Conservation (phyloP, 1,140 invertebrate genomes). For the Centruroides vittatus region DNA sequence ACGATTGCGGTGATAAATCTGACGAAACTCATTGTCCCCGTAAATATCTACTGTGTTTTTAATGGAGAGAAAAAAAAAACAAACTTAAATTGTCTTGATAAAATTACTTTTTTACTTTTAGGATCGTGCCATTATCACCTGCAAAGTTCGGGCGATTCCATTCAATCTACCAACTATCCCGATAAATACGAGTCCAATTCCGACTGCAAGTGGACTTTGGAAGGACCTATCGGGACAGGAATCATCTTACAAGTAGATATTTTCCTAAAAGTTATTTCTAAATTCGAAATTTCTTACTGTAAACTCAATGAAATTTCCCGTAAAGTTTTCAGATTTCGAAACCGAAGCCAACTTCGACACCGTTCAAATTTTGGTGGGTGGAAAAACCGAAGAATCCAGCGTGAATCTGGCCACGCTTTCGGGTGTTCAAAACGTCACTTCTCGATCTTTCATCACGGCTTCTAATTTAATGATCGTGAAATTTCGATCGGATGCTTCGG, state of each 20-base stretch:
- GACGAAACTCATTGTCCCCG: conserved; percentile 75
- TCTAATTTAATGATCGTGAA: conserved; percentile 97
- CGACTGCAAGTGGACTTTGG: conserved; percentile 94
- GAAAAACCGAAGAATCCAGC: conserved; percentile 83
- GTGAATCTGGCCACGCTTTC: conserved; percentile 80
- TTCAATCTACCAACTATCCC: conserved; percentile 87
- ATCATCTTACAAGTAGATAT: conserved; percentile 46
- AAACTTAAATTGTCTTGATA: too few relatives aligned
- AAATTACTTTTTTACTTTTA: not conserved
- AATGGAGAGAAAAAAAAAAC: too few relatives aligned
- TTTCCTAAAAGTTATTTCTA: not conserved
- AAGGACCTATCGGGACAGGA: conserved; percentile 87
- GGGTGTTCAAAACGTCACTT: conserved; percentile 54
- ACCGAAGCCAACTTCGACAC: conserved; percentile 93
- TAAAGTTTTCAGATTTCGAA: conserved; percentile 90
- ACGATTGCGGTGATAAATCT: conserved; percentile 79
- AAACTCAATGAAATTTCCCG: not conserved
- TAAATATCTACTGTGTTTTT: conserved; percentile 25
- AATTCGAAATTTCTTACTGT: not conserved
- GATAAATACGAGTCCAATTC: conserved; percentile 76
- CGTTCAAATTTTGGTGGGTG: conserved; percentile 87
- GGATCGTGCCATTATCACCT: conserved; percentile 62
- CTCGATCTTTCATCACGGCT: conserved; percentile 77
- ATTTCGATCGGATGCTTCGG: conserved; percentile 83
- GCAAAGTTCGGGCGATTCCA: conserved; percentile 63